Base-by-base conservation (phyloP, 2,113 vertebrate species). In the Ramphastos sulfuratus region DNA sequence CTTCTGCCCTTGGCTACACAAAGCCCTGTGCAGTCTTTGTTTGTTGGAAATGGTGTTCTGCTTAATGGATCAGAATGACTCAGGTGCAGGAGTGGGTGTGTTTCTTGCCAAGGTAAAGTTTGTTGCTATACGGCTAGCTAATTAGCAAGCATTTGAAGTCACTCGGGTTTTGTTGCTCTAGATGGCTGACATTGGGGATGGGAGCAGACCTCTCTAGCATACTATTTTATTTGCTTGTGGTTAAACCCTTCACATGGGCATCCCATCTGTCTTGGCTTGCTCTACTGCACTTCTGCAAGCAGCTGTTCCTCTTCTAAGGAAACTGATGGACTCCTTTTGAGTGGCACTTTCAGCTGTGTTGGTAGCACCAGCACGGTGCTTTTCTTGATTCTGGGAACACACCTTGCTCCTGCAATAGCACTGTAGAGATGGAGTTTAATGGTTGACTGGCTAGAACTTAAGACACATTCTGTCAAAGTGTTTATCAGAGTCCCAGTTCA, bases 91-190 rank as follows among this genome's bases (percentile, higher is more conserved):
- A 92, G 77, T 7, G 4, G 89, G 81, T 95, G 94, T 76, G 88
- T 85, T 96, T 96, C 85, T 94, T 94, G 90, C 70, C 73, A 87
- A 76, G 76, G 46, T 56, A 55, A 39, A 82, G 55, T 92, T 85
- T 87, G 66, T 85, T 92, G 61, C 78, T 66, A 0, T 86, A 52
- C 75, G 88, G 86, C 70, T 71, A 39, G 65, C 37, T 94, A 93
- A 88, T 95, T 84, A 74, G 52, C 80, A 94, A 90, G 93, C 91
- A 88, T 15, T 95, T 46, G 37, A 90, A 85, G 54, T 91, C 31
- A 6, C 18, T 35, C 85, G 73, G 82, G 64, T 35, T 96, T 96
- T 72, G 54, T 84, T 89, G 63, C 63, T 74, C 9, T 42, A 24
- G 30, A 82, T 72, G 64, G 17, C 21, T 42, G 24, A 3, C 10